Evolutionary conservation across 2,888 invertebrate species (phyloP), one percentile per base, ranked within the genome.

Genomic region (Dorcus parallelipipedus): DNA sequence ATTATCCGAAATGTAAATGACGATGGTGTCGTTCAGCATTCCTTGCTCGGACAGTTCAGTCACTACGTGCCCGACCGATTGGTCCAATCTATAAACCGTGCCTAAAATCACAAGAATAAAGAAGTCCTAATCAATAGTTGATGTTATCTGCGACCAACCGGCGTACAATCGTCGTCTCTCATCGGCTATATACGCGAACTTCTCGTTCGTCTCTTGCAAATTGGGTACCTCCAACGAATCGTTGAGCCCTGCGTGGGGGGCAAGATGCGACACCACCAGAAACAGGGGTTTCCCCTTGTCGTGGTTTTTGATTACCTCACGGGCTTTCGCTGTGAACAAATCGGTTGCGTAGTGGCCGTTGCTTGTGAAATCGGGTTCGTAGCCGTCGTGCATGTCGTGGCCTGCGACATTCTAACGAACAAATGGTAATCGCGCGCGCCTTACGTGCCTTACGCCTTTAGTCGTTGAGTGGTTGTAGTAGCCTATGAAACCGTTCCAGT

Each of bases 1-100:
- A 73, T 96, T 96, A 74, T 96, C 97, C 9, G 93, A 89, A 66
- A 90, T 85, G 73, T 96, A 97, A 1, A 93, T 77, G 53, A 97
- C 83, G 48, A 97, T 85, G 0, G 93, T 90, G 73, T 95, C 89
- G 45, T 91, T 80, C 63, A 95, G 79, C 78, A 94, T 87, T 2
- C 82, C 81, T 58, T 84, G 85, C 0, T 83, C 74, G 52, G 84
- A 79, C 54, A 97, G 78, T 3, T 90, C 86, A 50, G 82, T 73
- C 0, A 93, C 82, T 9, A 96, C 84, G 40, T 85, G 83, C 0
- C 94, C 95, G 0, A 97, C 85, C 41, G 94, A 90, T 58, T 90
- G 86, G 73, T 97, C 97, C 68, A 97, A 78, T 66, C 88, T 88
- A 20, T 90, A 86, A 1, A 95, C 84, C 87, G 95, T 91, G 8